These are phyloP conservation scores for human (Homo sapiens) DNA, from an alignment of 2,113 vertebrate genomes.

Conservation along the genomic window DNA sequence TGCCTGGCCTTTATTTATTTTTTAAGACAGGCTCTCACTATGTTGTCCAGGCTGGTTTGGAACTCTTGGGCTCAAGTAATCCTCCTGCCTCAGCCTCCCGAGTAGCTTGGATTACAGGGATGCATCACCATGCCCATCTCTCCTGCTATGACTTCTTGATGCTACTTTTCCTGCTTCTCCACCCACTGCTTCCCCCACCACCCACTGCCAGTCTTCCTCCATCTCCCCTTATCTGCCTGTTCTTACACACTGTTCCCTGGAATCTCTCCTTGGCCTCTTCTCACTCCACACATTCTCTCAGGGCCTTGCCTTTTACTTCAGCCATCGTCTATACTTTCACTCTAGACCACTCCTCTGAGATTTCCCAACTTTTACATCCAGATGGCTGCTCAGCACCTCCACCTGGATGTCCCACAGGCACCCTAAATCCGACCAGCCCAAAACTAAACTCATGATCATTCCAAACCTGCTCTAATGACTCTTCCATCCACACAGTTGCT, in stretches of 20 bases:
- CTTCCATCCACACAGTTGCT: slow-evolving; percentile 36
- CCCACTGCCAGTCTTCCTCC: background rate
- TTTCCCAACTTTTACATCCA: background rate
- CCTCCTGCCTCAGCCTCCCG: too few relatives aligned
- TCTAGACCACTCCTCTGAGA: background rate
- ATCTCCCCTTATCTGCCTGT: background rate
- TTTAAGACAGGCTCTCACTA: too few relatives aligned
- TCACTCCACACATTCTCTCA: background rate
- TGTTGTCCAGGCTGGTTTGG: too few relatives aligned
- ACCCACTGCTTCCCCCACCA: background rate
- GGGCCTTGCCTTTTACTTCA: slow-evolving; percentile 19
- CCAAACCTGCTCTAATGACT: slow-evolving; percentile 63
- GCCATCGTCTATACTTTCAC: background rate
- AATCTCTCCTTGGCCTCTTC: background rate
- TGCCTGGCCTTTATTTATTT: too few relatives aligned
- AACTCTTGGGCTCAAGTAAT: too few relatives aligned
- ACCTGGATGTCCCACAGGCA: slow-evolving; percentile 26
- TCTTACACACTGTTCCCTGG: background rate
- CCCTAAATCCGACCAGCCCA: slow-evolving; percentile 57
- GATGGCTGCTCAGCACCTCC: slow-evolving; percentile 55
- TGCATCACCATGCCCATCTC: too few relatives aligned
- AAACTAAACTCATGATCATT: slow-evolving; percentile 53
- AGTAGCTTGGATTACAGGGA: too few relatives aligned
- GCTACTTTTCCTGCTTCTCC: background rate
- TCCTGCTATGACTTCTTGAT: background rate